Evolutionary conservation across 23 tunicate species (phyloP), one percentile per base, ranked within the genome.

Genomic region (Halocynthia roretzi): DNA sequence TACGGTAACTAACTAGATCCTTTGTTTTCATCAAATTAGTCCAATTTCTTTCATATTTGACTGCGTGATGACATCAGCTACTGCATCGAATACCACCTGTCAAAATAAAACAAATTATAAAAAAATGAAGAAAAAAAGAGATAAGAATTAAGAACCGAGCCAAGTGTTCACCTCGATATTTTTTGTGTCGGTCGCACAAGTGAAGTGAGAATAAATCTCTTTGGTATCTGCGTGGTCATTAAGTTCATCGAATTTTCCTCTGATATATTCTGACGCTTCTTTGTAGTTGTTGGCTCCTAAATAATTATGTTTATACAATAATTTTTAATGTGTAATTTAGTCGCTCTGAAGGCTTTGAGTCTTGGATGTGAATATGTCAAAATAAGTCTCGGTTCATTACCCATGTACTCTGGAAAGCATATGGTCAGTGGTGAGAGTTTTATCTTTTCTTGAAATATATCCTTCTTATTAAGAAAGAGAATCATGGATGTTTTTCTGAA

Each of bases 21-120:
- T 31, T 4, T 31, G 44, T 31, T 31, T 31, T 31, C 44, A 31
- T 83, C 71, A 87, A 19, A 89, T 89, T 48, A 89, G 65, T 70
- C 96, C 96, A 51, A 89, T 89, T 75, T 89, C 96, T 61, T 73
- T 79, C 96, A 89, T 89, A 80, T 89, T 89, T 52, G 96, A 89
- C 61, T 89, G 87, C 22, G 96, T 89, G 22, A 89, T 89, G 50
- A 89, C 88, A 51, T 89, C 96, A 17, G 96, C 96, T 8, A 89
- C 88, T 19, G 96, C 96, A 68, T 89, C 96, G 67, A 89, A 89
- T n/a, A 89, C 96, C 52, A 89, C 96, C 96, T 89, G 58, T 31
- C 9, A 78, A 71, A 82, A 22, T 67, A 4, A n/a, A 60, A n/a
- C 49, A 20, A 67, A n/a, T 18, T 60, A 2, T 60, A 60, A 60